Evolutionary conservation across 2,797 vertebrate genomes (phyloP), one percentile per base, ranked within the genome.

Genomic region (Pantherophis alleghaniensis): DNA sequence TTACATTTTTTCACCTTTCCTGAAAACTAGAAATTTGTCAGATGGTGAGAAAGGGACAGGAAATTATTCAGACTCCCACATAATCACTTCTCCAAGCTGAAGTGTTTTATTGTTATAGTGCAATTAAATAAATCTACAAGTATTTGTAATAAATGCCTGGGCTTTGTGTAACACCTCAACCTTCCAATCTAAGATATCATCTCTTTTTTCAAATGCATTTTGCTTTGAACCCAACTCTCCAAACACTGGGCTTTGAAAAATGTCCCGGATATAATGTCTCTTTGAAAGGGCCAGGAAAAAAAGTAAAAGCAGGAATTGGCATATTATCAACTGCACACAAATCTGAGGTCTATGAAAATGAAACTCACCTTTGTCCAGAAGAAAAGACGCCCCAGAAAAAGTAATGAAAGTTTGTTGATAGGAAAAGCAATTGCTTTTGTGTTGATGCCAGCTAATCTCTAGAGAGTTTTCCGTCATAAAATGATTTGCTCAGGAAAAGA

Each of bases 401-500:
- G 60, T 53, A 90, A 87, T 90, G 83, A 87, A 87, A 87, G 83
- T 87, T 74, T 69, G 92, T 90, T 61, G 60, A 32, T 32, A 22
- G 89, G 83, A 51, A 90, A 59, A 90, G 89, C 92, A 57, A 86
- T 87, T 69, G 83, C 59, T 42, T 87, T 87, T 32, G 74, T 56
- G 59, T 22, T 69, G 79, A 90, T 56, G 59, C 59, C 37, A 28
- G 59, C 5, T 9, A n/a, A 32, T 32, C 92, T 87, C 60, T 22
- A 14, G 92, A 42, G 92, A 24, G 11, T 57, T 57, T 61, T 14
- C 14, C 26, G 18, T 47, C 79, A 51, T 59, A 32, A 87, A 90
- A 18, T 42, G 51, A 37, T 61, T 93, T 69, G 79, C 60, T 37
- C 51, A 47, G 89, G 16, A 93, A 87, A 57, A 37, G 24, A 28